phyloP scores from a whole-genome alignment of 2,797 vertebrate genomes.

The Cryptoblepharus egeriae region DNA sequence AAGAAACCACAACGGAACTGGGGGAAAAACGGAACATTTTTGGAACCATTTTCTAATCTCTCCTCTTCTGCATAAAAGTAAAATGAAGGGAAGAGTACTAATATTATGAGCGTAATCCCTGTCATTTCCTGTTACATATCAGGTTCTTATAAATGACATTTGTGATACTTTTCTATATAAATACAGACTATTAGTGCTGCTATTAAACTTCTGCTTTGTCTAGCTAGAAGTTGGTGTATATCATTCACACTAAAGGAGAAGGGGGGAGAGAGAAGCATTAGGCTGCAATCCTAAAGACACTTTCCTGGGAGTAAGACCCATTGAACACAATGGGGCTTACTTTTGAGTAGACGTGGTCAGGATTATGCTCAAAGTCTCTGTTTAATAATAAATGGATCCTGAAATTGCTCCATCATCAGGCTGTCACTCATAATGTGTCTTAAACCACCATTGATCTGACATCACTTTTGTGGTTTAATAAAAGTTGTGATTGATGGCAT shows the following conservation, averaged over 20 bases:
- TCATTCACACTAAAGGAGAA: background rate
- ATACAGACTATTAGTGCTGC: conserved; percentile 34
- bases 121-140: conserved; percentile 27
- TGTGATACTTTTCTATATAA: conserved; percentile 46
- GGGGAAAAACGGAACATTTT: background rate
- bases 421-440: conserved; percentile 61
- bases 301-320: too few relatives aligned
- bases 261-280: conserved; percentile 26
- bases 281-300: too few relatives aligned
- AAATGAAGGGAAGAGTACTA: background rate
- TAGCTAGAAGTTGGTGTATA: background rate
- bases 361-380: too few relatives aligned
- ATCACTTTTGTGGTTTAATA: conserved; percentile 55
- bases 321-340: too few relatives aligned
- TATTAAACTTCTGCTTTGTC: conserved; percentile 21
- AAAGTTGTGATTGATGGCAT: conserved; percentile 61
- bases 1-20: background rate
- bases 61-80: background rate
- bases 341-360: too few relatives aligned
- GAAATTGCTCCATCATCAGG: conserved; percentile 57
- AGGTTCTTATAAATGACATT: conserved; percentile 42
- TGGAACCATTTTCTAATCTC: background rate
- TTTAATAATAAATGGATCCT: conserved; percentile 69
- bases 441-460: conserved; percentile 50
- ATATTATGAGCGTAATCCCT: background rate